Percentiles rank a stretch among this genome's conserved stretches.
phyloP scores from a whole-genome alignment of 2,888 invertebrate species.

The Stenurella melanura region DNA sequence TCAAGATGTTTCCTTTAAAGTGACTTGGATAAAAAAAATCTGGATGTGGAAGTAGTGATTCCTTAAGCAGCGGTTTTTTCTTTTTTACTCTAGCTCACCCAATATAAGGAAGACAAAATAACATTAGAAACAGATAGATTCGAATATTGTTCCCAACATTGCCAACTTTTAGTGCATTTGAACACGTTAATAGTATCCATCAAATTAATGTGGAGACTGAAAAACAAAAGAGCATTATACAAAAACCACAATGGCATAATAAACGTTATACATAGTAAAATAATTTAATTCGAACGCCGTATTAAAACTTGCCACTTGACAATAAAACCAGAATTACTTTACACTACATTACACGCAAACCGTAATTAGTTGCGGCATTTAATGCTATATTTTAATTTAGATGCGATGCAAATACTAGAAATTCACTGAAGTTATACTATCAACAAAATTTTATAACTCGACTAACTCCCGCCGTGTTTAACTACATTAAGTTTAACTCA shows the following conservation, averaged over 20 bases:
- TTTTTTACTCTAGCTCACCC: too few relatives aligned
- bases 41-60: too few relatives aligned
- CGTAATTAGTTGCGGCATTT: conserved; percentile 57
- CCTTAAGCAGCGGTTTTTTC: too few relatives aligned
- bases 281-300: conserved; percentile 52
- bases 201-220: conserved; percentile 13
- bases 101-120: too few relatives aligned
- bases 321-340: conserved; percentile 60
- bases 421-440: conserved; percentile 46
- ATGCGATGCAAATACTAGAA: conserved; percentile 41
- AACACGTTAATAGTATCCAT: not conserved
- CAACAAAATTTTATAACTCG: conserved; percentile 48
- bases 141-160: too few relatives aligned
- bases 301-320: conserved; percentile 58
- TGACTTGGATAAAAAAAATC: too few relatives aligned
- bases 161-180: too few relatives aligned
- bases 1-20: too few relatives aligned
- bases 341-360: conserved; percentile 57
- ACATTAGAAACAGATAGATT: too few relatives aligned
- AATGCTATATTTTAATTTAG: conserved; percentile 54
- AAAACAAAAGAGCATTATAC: conserved; percentile 24
- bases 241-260: conserved; percentile 49
- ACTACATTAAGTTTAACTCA: not conserved
- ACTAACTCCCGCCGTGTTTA: conserved; percentile 1
- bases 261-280: conserved; percentile 49